phyloP scores from a whole-genome alignment of 92 coral and sea anemone species.

The Micromussa lordhowensis region DNA sequence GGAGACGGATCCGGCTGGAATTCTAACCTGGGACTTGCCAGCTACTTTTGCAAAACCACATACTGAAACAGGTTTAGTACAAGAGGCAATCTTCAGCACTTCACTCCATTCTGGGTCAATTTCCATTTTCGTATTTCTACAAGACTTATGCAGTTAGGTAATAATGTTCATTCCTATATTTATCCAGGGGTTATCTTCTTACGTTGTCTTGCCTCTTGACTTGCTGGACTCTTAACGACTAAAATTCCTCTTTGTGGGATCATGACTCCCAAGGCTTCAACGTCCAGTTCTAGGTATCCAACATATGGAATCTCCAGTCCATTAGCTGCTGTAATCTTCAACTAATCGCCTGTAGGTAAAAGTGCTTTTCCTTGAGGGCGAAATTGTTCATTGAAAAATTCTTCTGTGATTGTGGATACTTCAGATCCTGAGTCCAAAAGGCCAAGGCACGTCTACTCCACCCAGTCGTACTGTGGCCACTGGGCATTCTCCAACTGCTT shows the following conservation, averaged over 20 bases:
- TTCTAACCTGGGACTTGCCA: slow-evolving; percentile 45
- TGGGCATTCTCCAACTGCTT: slow-evolving; percentile 72
- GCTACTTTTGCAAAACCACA: slow-evolving; percentile 63
- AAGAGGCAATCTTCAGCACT: slow-evolving; percentile 45
- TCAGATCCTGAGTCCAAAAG: slow-evolving; percentile 75
- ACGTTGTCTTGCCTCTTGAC: slow-evolving; percentile 40
- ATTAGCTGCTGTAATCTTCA: slow-evolving; percentile 71
- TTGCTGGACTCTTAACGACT: slow-evolving; percentile 62
- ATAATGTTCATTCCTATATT: slow-evolving; percentile 80
- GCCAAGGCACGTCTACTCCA: slow-evolving; percentile 54
- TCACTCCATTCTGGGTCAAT: slow-evolving; percentile 43
- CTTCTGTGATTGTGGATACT: slow-evolving; percentile 76
- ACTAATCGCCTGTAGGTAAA: slow-evolving; percentile 72
- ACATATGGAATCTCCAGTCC: slow-evolving; percentile 74
- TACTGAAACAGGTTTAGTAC: slow-evolving; percentile 25
- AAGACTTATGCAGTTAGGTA: slow-evolving; percentile 39
- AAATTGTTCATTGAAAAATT: slow-evolving; percentile 66
- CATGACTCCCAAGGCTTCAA: slow-evolving; percentile 61
- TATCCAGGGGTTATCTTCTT: slow-evolving; percentile 62
- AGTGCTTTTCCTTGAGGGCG: slow-evolving; percentile 70
- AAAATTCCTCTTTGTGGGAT: slow-evolving; percentile 66
- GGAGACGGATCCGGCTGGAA: slow-evolving; percentile 70
- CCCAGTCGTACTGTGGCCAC: slow-evolving; percentile 53
- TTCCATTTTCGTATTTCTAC: neutral
- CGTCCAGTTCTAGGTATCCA: slow-evolving; percentile 70